A percentile compares a stretch with the other conserved stretches of the same genome.
Evolutionary conservation across 2,888 invertebrate genomes (phyloP).

Genomic region (Andrena flavipes): DNA sequence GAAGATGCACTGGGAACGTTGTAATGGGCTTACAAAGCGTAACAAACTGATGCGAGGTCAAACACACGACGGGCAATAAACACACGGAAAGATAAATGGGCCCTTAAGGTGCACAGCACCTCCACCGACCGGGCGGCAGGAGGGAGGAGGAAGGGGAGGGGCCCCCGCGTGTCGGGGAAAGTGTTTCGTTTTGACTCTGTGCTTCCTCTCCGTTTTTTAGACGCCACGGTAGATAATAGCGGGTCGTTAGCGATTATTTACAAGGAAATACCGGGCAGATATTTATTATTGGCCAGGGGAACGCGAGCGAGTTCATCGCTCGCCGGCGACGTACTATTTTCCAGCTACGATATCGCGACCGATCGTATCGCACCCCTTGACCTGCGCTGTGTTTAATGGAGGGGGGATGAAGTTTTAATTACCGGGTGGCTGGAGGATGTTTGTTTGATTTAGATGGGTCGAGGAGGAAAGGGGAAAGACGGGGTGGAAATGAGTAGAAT

Average conservation of each 20-base stretch:
- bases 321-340: slow-evolving; percentile 1
- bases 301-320: not conserved
- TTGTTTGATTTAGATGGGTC: slow-evolving; percentile 11
- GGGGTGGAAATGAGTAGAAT: not conserved
- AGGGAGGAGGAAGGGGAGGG: too few species aligned
- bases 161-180: slow-evolving; percentile 65
- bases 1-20: slow-evolving; percentile 82
- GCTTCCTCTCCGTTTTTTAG: slow-evolving; percentile 31
- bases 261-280: slow-evolving; percentile 37
- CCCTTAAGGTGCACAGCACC: slow-evolving; percentile 73
- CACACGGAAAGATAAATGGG: slow-evolving; percentile 84
- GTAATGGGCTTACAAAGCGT: slow-evolving; percentile 85
- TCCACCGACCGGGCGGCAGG: slow-evolving; percentile 25
- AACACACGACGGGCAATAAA: slow-evolving; percentile 84
- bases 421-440: slow-evolving; percentile 1
- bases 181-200: slow-evolving; percentile 70
- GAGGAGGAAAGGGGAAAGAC: not conserved
- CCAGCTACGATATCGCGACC: slow-evolving; percentile 13
- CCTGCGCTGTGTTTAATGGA: not conserved
- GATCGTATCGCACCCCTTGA: slow-evolving; percentile 27
- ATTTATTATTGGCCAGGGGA: slow-evolving; percentile 42
- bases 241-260: slow-evolving; percentile 64
- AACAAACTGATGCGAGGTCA: slow-evolving; percentile 85
- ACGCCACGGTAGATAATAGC: slow-evolving; percentile 48
- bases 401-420: slow-evolving; percentile 44